Percentiles rank a stretch among this genome's conserved stretches.
Conservation (phyloP, 2,797 vertebrate species). For the Sebastes trivittatus region DNA sequence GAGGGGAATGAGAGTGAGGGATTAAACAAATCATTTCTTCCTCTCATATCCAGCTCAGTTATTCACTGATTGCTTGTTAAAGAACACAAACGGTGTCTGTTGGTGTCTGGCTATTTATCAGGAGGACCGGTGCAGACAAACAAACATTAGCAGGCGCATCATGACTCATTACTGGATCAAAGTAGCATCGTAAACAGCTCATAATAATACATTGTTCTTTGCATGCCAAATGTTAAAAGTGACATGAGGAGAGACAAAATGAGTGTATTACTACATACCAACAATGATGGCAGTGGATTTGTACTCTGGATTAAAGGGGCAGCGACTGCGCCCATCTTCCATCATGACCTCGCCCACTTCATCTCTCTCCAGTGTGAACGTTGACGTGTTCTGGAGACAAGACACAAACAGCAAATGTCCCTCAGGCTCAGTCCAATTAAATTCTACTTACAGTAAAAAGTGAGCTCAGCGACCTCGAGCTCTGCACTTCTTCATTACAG, state of each 20-base stretch:
- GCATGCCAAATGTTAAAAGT: neutral
- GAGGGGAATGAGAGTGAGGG: constrained; percentile 10
- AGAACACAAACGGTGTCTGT: constrained; percentile 38
- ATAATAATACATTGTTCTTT: constrained; percentile 1
- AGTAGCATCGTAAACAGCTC: constrained; percentile 18
- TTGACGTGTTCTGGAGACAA: constrained; percentile 82
- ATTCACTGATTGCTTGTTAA: constrained; percentile 60
- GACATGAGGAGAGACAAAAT: neutral
- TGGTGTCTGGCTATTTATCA: constrained; percentile 53
- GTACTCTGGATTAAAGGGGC: constrained; percentile 93
- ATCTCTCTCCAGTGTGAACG: constrained; percentile 86
- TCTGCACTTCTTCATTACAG: constrained; percentile 6
- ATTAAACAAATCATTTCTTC: constrained; percentile 38
- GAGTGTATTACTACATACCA: constrained; percentile 79
- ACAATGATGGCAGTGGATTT: constrained; percentile 93
- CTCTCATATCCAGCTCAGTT: constrained; percentile 47
- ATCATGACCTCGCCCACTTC: constrained; percentile 77
- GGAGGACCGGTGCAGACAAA: constrained; percentile 33
- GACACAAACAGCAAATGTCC: constrained; percentile 39
- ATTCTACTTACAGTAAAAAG: constrained; percentile 34
- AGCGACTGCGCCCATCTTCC: constrained; percentile 93
- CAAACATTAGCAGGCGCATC: constrained; percentile 41
- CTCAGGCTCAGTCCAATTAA: constrained; percentile 50
- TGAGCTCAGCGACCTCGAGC: constrained; percentile 9
- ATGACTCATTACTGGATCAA: constrained; percentile 57